Percentiles rank a stretch among this genome's conserved stretches.
Evolutionary conservation across 2,888 invertebrate genomes (phyloP).

Genomic region (Heterodera filipjevi): DNA sequence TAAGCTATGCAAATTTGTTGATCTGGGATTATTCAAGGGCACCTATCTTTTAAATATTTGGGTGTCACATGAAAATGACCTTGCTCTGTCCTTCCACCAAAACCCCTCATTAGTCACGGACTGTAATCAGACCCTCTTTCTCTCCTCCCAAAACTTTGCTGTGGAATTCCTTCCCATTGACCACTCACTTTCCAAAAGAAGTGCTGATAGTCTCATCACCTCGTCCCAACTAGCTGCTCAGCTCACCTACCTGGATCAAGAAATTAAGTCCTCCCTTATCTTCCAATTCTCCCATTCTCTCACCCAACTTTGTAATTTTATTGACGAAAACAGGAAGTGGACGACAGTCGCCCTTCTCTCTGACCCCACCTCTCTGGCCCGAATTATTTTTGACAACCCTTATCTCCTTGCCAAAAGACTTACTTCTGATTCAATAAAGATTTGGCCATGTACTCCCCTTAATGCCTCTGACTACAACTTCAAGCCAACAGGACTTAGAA

Average conservation of each 20-base stretch:
- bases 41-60: not conserved
- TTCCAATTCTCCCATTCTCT: constrained; percentile 19
- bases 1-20: not conserved
- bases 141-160: constrained; percentile 6
- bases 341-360: not conserved
- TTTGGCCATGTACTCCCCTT: not conserved
- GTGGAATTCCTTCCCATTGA: not conserved
- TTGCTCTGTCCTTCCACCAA: not conserved
- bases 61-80: not conserved
- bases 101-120: not conserved
- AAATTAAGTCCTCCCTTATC: constrained; percentile 1
- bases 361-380: not conserved
- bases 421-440: not conserved
- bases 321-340: constrained; percentile 12
- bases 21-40: not conserved
- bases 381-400: not conserved
- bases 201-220: not conserved
- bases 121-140: not conserved
- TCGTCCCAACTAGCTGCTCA: not conserved
- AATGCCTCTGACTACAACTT: not conserved
- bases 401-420: not conserved
- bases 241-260: constrained; percentile 10
- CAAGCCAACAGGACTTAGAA: not conserved
- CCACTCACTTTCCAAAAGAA: not conserved
- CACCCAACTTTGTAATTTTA: not conserved